Base-by-base conservation (phyloP, 2,797 vertebrate genomes). In the Helostoma temminkii region DNA sequence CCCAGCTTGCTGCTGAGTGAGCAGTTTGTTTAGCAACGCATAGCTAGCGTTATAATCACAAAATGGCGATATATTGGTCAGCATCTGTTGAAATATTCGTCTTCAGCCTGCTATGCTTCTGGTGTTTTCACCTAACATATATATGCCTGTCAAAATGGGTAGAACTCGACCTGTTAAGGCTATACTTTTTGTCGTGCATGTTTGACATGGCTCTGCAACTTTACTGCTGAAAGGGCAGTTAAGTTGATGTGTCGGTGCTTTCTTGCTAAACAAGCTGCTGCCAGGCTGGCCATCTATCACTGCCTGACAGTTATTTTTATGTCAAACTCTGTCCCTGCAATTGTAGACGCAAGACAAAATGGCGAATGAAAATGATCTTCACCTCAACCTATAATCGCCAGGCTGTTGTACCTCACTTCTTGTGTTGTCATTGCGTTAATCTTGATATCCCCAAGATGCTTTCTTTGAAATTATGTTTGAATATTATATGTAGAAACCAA, bases 271-370 rank as follows among this genome's bases (percentile, higher is more conserved):
- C 57, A 64, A 58, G 62, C 73, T 64, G 58, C 67, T 86, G 76
- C 77, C 77, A 76, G 74, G 78, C 76, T 85, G 80, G 79, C 85
- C 68, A 65, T 87, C 74, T 83, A 75, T 76, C 71, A 71, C 78
- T 43, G 70, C 72, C 77, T 79, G 81, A 78, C 77, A 81, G 81
- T 87, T 90, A 89, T 90, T 92, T 90, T 86, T 88, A 86, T 83
- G 85, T 68, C 74, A 72, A 86, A 76, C 74, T 68, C 53, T 60
- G 57, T 83, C 66, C 71, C 57, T 84, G 83, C 81, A 82, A 67
- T 87, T 83, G 76, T 82, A 86, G 74, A 86, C 77, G 80, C 75
- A 77, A 88, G 89, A 92, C 90, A 93, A 94, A 93, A 94, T 93
- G 92, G 93, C 92, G 92, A 91, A 83, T 80, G 76, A 61, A 79